Evolutionary conservation across 2,113 vertebrate genomes (phyloP).

Genomic region (Martes martes): DNA sequence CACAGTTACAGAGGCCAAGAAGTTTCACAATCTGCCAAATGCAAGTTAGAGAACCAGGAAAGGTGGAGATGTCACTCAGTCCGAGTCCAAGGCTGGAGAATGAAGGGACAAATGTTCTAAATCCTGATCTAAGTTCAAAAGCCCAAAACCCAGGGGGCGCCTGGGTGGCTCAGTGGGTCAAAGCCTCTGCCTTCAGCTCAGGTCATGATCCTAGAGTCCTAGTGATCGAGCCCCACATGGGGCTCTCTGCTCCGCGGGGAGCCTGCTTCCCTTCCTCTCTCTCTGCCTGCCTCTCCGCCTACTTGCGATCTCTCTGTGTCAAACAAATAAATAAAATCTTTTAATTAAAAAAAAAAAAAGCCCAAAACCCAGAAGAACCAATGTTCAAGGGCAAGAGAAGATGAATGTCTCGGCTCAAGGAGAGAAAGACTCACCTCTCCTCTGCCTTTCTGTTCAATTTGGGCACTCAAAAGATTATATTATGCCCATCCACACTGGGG

Average conservation of each 20-base stretch:
- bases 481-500: not conserved
- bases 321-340: too few species aligned
- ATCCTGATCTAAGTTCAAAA: not conserved
- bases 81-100: not conserved
- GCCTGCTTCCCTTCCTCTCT: too few species aligned
- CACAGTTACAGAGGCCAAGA: not conserved
- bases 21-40: not conserved
- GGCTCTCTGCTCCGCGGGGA: too few species aligned
- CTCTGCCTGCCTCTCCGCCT: too few species aligned
- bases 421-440: not conserved
- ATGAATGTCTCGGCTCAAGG: not conserved
- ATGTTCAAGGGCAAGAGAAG: not conserved
- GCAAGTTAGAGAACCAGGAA: not conserved
- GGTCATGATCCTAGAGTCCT: too few species aligned
- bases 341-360: not conserved
- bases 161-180: too few species aligned
- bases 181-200: too few species aligned
- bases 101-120: not conserved
- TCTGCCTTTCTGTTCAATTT: not conserved
- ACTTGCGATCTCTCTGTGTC: too few species aligned
- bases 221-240: too few species aligned
- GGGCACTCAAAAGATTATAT: not conserved
- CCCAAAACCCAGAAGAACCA: not conserved
- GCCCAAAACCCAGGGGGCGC: not conserved
- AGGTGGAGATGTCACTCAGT: not conserved